Conservation (phyloP, 2,113 vertebrate genomes). For the Tragulus kanchil region DNA sequence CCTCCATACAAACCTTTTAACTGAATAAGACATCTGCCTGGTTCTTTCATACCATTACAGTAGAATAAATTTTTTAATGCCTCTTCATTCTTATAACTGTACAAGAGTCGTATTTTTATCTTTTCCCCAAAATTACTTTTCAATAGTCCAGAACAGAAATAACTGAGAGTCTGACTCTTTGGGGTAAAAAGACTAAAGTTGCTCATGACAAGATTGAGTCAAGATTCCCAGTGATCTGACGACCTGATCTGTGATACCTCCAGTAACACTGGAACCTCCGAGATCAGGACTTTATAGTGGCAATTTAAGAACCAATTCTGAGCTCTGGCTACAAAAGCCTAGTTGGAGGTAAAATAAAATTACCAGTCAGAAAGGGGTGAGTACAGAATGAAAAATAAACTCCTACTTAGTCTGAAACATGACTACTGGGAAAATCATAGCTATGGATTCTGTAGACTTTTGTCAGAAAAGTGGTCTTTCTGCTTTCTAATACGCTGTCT, state of each 20-base stretch:
- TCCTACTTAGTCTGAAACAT: not conserved
- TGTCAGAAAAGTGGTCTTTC: too few species aligned
- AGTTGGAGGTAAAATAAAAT: not conserved
- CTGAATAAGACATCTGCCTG: not conserved
- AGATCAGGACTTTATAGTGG: not conserved
- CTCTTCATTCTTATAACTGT: slow-evolving; percentile 1
- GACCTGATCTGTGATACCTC: not conserved
- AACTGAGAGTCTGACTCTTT: not conserved
- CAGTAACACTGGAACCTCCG: not conserved
- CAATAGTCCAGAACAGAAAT: not conserved
- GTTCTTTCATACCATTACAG: not conserved
- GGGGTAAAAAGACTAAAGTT: not conserved
- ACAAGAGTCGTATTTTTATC: not conserved
- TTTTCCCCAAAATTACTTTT: not conserved
- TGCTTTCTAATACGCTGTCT: too few species aligned
- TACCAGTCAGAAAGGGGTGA: not conserved
- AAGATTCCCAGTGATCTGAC: not conserved
- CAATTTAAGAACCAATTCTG: not conserved
- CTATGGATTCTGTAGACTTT: too few species aligned
- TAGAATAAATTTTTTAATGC: not conserved
- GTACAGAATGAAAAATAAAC: not conserved
- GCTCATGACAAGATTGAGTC: not conserved
- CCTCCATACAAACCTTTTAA: not conserved
- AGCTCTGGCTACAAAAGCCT: not conserved
- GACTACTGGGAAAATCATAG: too few species aligned